These are phyloP conservation scores for Allophyes oxyacanthae DNA, from an alignment of 2,888 invertebrate species.

Conservation along the genomic window DNA sequence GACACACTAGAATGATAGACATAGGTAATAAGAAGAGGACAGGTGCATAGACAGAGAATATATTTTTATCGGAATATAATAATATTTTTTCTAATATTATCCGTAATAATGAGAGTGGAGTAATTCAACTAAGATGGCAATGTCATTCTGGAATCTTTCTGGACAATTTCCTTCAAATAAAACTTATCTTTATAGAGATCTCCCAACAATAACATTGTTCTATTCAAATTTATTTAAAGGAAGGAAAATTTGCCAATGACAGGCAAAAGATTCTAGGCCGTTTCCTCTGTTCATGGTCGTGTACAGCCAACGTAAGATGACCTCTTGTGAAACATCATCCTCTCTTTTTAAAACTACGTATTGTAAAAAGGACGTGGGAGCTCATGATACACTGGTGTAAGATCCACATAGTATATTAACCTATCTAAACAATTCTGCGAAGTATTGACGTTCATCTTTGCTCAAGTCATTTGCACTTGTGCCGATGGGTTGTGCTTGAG, in stretches of 20 bases:
- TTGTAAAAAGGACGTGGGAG: constrained; percentile 42
- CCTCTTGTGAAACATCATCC: constrained; percentile 32
- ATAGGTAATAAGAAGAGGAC: no score
- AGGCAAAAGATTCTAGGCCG: constrained; percentile 69
- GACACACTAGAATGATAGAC: no score
- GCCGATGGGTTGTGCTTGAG: constrained; percentile 59
- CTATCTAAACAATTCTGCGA: constrained; percentile 78
- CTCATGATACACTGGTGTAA: constrained; percentile 60
- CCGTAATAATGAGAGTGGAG: no score
- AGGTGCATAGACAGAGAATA: no score
- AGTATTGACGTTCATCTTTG: constrained; percentile 71
- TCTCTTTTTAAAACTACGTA: constrained; percentile 4
- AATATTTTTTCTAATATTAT: no score
- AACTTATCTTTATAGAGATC: constrained; percentile 12
- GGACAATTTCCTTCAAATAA: neutral
- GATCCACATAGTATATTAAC: constrained; percentile 69
- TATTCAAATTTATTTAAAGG: constrained; percentile 52
- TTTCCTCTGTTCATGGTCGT: constrained; percentile 76
- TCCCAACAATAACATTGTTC: constrained; percentile 21
- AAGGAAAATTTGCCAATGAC: constrained; percentile 73
- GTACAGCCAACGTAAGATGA: constrained; percentile 57
- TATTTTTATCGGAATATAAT: no score
- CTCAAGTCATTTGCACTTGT: constrained; percentile 74
- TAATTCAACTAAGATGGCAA: neutral
- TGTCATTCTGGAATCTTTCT: neutral